A percentile compares a stretch with the other conserved stretches of the same genome.
Evolutionary conservation across 2,113 vertebrate genomes (phyloP).

Genomic region (Phodopus roborovskii): DNA sequence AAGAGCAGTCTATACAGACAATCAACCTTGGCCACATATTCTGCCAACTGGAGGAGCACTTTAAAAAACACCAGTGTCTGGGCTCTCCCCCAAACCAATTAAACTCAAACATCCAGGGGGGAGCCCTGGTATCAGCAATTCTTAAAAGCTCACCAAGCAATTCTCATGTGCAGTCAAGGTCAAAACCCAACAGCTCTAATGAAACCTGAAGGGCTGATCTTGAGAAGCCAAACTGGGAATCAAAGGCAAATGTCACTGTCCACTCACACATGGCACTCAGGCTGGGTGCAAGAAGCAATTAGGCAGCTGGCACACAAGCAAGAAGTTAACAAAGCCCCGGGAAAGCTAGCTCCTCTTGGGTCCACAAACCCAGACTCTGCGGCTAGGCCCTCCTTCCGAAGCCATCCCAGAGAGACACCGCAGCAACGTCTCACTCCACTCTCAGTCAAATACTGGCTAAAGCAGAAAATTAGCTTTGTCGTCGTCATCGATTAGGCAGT

Average conservation of each 20-base stretch:
- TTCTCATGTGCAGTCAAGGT: constrained; percentile 22
- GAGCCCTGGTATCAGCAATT: constrained; percentile 30
- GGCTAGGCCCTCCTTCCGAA: constrained; percentile 3
- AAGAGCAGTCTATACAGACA: neutral
- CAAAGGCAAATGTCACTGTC: neutral
- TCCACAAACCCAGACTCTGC: neutral
- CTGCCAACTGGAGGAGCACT: neutral
- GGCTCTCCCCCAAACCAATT: constrained; percentile 34
- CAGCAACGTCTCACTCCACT: neutral
- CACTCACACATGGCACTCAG: neutral
- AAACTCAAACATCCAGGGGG: neutral
- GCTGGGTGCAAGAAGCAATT: constrained; percentile 35
- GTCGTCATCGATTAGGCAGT: constrained; percentile 61
- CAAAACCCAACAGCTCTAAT: constrained; percentile 32
- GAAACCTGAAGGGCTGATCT: constrained; percentile 31
- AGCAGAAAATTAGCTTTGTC: constrained; percentile 59
- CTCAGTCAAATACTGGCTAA: constrained; percentile 21
- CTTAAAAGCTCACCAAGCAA: constrained; percentile 37
- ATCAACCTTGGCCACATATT: neutral
- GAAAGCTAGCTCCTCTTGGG: constrained; percentile 29
- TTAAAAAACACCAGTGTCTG: constrained; percentile 11
- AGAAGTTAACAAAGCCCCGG: neutral
- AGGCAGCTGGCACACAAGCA: constrained; percentile 8
- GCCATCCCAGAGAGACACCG: neutral
- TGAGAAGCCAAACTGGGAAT: neutral